phyloP scores from a whole-genome alignment of 2,797 vertebrate genomes.

The Okamejei kenojei region DNA sequence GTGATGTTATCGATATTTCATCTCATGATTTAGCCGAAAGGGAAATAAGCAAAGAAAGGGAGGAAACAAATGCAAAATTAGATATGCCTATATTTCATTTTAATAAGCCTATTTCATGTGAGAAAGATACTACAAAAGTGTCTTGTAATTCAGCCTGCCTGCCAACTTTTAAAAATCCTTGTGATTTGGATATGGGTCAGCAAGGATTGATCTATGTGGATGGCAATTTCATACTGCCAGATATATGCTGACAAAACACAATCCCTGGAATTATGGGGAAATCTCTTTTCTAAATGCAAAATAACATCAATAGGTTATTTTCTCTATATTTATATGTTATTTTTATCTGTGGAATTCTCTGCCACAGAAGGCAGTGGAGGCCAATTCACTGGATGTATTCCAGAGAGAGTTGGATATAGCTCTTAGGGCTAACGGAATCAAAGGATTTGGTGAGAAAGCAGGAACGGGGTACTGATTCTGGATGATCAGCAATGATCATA shows the following conservation, averaged over 20 bases:
- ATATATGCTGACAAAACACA: background rate
- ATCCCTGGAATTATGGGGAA: background rate
- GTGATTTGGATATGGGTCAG: background rate
- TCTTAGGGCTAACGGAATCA: too few relatives aligned
- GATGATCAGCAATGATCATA: too few relatives aligned
- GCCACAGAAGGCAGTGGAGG: too few relatives aligned
- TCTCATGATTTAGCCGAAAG: background rate
- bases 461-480: too few relatives aligned
- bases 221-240: background rate
- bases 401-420: too few relatives aligned
- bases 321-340: too few relatives aligned
- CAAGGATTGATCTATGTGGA: background rate
- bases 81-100: background rate
- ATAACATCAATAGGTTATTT: background rate
- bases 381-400: too few relatives aligned
- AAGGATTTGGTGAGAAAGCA: too few relatives aligned
- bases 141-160: background rate
- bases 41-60: too few relatives aligned
- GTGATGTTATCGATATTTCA: slow-evolving; percentile 38
- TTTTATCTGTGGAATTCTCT: too few relatives aligned
- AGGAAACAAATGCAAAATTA: background rate
- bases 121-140: background rate
- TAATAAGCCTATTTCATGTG: background rate
- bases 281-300: background rate
- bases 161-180: background rate